Conservation (phyloP, 1,140 invertebrate species). For the Drosophila orosa region DNA sequence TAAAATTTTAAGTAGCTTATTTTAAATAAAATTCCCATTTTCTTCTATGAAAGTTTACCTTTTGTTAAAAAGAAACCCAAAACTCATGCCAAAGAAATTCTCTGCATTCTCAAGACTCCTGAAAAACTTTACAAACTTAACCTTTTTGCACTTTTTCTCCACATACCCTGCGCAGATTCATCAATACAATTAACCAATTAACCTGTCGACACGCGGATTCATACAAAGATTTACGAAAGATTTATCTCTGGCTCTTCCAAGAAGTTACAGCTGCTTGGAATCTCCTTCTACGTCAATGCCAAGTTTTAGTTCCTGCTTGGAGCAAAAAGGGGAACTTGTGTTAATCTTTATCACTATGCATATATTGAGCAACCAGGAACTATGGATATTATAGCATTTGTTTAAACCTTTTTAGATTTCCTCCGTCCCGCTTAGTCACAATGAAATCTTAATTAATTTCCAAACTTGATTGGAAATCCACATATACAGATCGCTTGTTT, state of each 20-base stretch:
- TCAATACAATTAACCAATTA: constrained; percentile 50
- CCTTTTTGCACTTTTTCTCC: background rate
- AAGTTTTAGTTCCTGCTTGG: constrained; percentile 30
- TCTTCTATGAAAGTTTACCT: background rate
- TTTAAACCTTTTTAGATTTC: constrained; percentile 2
- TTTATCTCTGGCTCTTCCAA: constrained; percentile 35
- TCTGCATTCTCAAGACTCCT: background rate
- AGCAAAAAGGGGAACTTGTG: constrained; percentile 18
- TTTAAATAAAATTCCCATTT: background rate
- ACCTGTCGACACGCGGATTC: constrained; percentile 50
- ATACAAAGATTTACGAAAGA: constrained; percentile 12
- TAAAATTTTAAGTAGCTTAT: background rate
- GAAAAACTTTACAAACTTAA: background rate
- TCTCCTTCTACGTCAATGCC: constrained; percentile 30
- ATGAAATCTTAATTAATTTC: constrained; percentile 50
- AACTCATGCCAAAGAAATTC: background rate
- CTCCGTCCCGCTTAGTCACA: constrained; percentile 6
- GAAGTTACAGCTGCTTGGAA: constrained; percentile 25
- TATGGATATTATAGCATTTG: background rate
- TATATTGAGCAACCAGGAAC: constrained; percentile 5
- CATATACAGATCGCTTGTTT: constrained; percentile 40
- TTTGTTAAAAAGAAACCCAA: background rate
- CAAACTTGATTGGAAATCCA: constrained; percentile 50
- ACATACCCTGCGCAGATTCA: constrained; percentile 2
- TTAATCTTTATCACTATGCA: background rate